Conservation (phyloP, 2,888 invertebrate species). For the Falcaria lacertinaria region DNA sequence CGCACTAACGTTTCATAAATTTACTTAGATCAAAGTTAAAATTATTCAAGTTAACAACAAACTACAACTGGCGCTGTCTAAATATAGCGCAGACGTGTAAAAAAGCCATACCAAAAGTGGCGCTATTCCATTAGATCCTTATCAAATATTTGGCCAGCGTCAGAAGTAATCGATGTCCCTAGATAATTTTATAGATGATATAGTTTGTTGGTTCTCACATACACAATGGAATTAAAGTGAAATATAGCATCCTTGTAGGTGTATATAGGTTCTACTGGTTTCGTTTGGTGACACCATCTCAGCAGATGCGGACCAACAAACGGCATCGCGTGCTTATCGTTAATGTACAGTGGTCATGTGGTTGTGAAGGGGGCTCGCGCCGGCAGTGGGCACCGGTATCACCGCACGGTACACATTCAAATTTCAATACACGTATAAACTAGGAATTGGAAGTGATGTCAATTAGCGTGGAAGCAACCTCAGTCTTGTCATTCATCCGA, state of each 20-base stretch:
- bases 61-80: conserved; percentile 11
- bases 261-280: too few species aligned
- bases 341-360: conserved; percentile 16
- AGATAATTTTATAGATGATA: neutral
- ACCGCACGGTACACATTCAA: conserved; percentile 49
- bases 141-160: neutral
- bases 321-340: conserved; percentile 6
- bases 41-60: conserved; percentile 16
- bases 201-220: neutral
- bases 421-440: conserved; percentile 58
- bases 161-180: neutral
- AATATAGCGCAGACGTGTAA: neutral
- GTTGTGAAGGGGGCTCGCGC: conserved; percentile 14
- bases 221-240: neutral
- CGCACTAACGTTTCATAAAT: conserved; percentile 24
- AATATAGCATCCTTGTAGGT: neutral
- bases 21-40: conserved; percentile 30
- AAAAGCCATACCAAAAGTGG: neutral
- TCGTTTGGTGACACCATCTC: neutral
- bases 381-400: conserved; percentile 45
- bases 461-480: conserved; percentile 68
- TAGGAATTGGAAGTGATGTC: conserved; percentile 62
- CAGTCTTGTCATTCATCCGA: conserved; percentile 71
- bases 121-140: neutral
- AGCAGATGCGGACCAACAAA: neutral